Conservation (phyloP, 2,888 invertebrate genomes). For the Lymantria monacha region DNA sequence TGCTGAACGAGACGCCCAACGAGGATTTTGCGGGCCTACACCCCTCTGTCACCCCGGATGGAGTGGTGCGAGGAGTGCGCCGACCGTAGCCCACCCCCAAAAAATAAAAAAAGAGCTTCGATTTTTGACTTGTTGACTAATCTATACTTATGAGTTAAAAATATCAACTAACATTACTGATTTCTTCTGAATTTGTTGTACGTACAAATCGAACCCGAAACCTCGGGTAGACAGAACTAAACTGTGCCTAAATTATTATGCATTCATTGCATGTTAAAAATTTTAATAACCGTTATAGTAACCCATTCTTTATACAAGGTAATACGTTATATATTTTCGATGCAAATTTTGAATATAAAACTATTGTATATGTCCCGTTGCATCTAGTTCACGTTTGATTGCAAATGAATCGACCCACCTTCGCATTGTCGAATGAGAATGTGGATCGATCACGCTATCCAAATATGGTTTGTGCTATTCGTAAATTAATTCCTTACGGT, state of each 20-base stretch:
- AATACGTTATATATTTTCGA: slow-evolving; percentile 17
- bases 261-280: slow-evolving; percentile 27
- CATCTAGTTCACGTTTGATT: slow-evolving; percentile 10
- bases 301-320: slow-evolving; percentile 20
- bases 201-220: neutral
- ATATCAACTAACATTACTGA: no score
- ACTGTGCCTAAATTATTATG: slow-evolving; percentile 23
- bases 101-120: no score
- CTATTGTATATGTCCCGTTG: slow-evolving; percentile 8
- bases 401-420: slow-evolving; percentile 19
- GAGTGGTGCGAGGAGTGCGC: no score
- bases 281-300: slow-evolving; percentile 31
- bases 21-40: no score
- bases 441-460: slow-evolving; percentile 13
- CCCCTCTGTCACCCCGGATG: no score
- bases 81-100: no score
- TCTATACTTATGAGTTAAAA: no score
- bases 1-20: no score
- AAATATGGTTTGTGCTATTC: no score
- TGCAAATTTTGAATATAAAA: slow-evolving; percentile 7
- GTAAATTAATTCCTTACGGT: no score
- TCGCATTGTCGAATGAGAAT: slow-evolving; percentile 17
- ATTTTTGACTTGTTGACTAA: no score
- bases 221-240: neutral
- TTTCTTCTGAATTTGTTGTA: no score